Evolutionary conservation across 2,888 invertebrate genomes (phyloP).

Genomic region (Thalpophila matura): DNA sequence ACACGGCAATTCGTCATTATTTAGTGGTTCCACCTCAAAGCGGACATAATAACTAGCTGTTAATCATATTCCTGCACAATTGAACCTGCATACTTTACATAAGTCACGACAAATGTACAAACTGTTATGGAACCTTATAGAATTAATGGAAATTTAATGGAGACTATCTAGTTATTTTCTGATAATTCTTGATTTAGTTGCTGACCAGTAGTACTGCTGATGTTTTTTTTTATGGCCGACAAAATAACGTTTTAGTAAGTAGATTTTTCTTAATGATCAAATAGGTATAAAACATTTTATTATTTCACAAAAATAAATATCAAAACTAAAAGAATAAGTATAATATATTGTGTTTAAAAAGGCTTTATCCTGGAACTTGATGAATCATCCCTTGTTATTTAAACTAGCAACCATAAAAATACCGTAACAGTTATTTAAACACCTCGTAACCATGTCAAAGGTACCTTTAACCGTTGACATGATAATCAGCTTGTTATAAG

Average conservation of each 20-base stretch:
- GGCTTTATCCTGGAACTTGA: no score
- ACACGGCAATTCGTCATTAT: conserved; percentile 6
- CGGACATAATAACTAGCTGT: conserved; percentile 2
- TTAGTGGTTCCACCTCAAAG: conserved; percentile 2
- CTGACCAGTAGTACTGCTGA: no score
- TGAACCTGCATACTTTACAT: conserved; percentile 31
- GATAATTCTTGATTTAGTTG: no score
- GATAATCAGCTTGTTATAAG: conserved; percentile 16
- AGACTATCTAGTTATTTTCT: no score
- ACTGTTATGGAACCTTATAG: conserved; percentile 25
- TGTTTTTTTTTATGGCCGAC: no score
- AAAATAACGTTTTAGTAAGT: no score
- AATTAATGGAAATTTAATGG: conserved; percentile 36
- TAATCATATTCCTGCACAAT: conserved; percentile 11
- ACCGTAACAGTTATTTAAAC: conserved; percentile 9
- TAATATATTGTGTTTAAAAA: no score
- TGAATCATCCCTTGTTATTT: conserved; percentile 17
- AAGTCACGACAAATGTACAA: neutral
- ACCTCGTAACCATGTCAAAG: neutral
- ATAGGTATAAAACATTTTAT: no score
- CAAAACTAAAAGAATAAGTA: no score
- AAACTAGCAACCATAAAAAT: neutral
- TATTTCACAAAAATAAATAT: no score
- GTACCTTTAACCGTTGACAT: conserved; percentile 26
- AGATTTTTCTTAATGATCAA: no score